phyloP scores from a whole-genome alignment of 2,113 vertebrate species.

The Microcebus murinus region DNA sequence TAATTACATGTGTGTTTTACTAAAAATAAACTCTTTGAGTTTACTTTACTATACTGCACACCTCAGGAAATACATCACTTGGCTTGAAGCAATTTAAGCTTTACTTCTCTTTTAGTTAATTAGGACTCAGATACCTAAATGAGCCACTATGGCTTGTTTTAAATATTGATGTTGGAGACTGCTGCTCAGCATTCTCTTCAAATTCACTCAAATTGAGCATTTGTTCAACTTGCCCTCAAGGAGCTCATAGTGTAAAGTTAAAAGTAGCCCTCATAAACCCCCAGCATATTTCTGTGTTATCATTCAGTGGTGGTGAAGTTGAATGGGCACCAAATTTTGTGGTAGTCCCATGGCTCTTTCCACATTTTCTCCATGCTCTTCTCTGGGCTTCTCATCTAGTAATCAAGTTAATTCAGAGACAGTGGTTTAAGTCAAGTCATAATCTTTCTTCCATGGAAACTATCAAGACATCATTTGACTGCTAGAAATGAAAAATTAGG shows the following conservation, averaged over 20 bases:
- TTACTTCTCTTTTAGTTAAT: slow-evolving; percentile 42
- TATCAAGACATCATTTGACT: slow-evolving; percentile 11
- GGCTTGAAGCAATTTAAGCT: slow-evolving; percentile 8
- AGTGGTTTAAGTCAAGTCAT: background rate
- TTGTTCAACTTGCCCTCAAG: slow-evolving; percentile 31
- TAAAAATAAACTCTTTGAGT: background rate
- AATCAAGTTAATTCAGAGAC: slow-evolving; percentile 17
- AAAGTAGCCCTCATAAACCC: background rate
- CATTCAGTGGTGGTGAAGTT: background rate
- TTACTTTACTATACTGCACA: background rate
- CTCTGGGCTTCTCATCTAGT: background rate
- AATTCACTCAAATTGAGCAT: slow-evolving; percentile 2
- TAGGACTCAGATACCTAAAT: slow-evolving; percentile 40
- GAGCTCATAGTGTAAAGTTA: background rate
- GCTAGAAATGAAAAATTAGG: background rate
- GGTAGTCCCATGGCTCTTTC: background rate
- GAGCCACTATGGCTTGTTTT: background rate
- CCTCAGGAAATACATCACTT: background rate
- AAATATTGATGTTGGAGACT: slow-evolving; percentile 19
- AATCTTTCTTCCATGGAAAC: background rate
- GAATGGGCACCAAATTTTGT: background rate
- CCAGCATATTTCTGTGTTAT: background rate
- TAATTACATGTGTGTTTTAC: background rate
- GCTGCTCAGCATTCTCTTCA: background rate
- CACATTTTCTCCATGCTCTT: background rate